A percentile compares a stretch with the other conserved stretches of the same genome.
phyloP scores from a whole-genome alignment of 1,140 invertebrate genomes.

The Drosophila nasuta region DNA sequence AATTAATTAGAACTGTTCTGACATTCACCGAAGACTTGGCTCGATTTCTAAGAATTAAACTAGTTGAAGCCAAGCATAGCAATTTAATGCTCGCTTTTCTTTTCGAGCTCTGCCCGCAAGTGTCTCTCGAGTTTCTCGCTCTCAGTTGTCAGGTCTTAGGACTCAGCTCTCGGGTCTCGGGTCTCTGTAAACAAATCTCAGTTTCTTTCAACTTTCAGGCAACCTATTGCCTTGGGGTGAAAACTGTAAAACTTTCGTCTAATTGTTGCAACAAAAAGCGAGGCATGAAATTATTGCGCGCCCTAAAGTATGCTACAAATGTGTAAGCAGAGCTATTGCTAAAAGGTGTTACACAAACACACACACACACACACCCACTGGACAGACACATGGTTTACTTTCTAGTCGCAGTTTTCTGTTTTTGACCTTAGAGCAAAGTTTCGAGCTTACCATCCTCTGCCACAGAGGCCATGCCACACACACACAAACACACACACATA shows the following conservation, averaged over 20 bases:
- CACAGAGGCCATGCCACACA: slow-evolving; percentile 4
- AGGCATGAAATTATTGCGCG: slow-evolving; percentile 21
- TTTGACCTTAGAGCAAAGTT: slow-evolving; percentile 42
- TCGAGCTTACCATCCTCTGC: slow-evolving; percentile 8
- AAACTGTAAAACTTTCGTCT: slow-evolving; percentile 14
- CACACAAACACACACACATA: slow-evolving; percentile 1
- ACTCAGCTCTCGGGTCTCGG: neutral
- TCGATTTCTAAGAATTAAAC: neutral
- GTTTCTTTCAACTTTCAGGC: neutral
- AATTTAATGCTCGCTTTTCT: neutral
- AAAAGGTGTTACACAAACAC: slow-evolving; percentile 6
- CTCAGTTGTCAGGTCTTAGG: too few relatives aligned
- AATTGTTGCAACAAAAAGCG: slow-evolving; percentile 27
- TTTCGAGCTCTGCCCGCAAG: neutral
- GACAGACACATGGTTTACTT: slow-evolving; percentile 20
- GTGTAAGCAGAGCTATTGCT: slow-evolving; percentile 9
- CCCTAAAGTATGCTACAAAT: slow-evolving; percentile 24
- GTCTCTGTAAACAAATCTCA: neutral
- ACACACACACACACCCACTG: slow-evolving; percentile 18
- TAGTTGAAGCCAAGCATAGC: neutral
- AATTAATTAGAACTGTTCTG: neutral
- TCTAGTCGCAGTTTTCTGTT: slow-evolving; percentile 6
- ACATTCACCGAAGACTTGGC: neutral
- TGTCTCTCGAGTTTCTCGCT: neutral
- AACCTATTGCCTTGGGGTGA: slow-evolving; percentile 5